These are phyloP conservation scores for Pollimyrus isidori DNA, from an alignment of 2,113 vertebrate species.

Conservation along the genomic window DNA sequence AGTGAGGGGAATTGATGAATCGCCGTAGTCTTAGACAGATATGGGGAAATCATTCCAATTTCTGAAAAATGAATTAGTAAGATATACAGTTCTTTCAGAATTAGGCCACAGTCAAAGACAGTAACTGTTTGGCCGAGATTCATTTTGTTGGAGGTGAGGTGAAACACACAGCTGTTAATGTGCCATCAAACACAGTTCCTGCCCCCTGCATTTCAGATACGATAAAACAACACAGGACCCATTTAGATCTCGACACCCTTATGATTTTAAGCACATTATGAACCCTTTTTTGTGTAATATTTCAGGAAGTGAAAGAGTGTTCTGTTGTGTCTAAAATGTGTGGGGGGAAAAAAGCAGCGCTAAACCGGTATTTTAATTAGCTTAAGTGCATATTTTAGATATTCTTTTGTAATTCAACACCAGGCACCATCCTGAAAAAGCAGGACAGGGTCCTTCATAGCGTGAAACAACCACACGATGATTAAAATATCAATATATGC, in stretches of 20 bases:
- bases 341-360: background rate
- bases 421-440: conserved; percentile 1
- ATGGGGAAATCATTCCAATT: background rate
- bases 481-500: background rate
- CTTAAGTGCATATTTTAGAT: background rate
- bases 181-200: background rate
- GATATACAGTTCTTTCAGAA: background rate
- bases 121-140: background rate
- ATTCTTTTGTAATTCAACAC: background rate
- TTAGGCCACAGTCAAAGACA: background rate
- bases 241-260: background rate
- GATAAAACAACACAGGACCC: background rate
- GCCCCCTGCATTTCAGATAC: background rate
- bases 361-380: background rate
- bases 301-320: background rate
- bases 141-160: background rate
- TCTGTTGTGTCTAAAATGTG: background rate
- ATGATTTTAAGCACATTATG: background rate
- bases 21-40: background rate
- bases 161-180: background rate
- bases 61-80: background rate
- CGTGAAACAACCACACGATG: background rate
- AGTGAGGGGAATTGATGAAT: background rate
- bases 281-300: background rate
- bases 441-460: background rate